phyloP scores from a whole-genome alignment of 2,113 vertebrate genomes.

The Struthio camelus region DNA sequence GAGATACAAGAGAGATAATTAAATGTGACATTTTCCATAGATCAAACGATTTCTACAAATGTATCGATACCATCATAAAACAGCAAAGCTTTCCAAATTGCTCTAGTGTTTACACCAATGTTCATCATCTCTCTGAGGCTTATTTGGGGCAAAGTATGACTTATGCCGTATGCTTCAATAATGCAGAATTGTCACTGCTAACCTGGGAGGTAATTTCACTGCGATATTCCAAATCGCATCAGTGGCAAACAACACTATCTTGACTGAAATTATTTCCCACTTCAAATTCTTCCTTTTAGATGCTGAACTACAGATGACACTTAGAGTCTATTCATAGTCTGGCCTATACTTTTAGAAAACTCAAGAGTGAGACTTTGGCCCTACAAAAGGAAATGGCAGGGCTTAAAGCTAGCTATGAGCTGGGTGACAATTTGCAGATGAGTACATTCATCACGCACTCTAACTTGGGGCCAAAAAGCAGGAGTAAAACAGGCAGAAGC shows the following conservation, averaged over 20 bases:
- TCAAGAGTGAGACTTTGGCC: neutral
- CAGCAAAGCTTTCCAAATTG: neutral
- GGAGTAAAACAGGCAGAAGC: neutral
- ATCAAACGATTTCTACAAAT: constrained; percentile 12
- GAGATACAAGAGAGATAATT: neutral
- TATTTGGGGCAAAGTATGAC: neutral
- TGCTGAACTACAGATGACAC: neutral
- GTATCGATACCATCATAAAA: neutral
- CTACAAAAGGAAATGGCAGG: neutral
- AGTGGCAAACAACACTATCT: fast-evolving
- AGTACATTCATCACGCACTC: neutral
- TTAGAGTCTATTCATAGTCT: neutral
- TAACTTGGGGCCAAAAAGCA: neutral
- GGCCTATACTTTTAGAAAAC: neutral
- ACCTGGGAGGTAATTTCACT: neutral
- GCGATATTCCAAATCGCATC: neutral
- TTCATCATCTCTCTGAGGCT: neutral
- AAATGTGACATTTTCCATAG: constrained; percentile 42
- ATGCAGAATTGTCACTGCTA: neutral
- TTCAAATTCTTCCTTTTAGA: neutral
- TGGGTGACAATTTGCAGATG: neutral
- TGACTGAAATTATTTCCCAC: neutral
- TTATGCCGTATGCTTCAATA: neutral
- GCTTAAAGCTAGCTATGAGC: neutral
- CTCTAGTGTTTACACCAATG: neutral